These are phyloP conservation scores for Trichosurus vulpecula DNA, from an alignment of 2,797 vertebrate species.

Conservation along the genomic window DNA sequence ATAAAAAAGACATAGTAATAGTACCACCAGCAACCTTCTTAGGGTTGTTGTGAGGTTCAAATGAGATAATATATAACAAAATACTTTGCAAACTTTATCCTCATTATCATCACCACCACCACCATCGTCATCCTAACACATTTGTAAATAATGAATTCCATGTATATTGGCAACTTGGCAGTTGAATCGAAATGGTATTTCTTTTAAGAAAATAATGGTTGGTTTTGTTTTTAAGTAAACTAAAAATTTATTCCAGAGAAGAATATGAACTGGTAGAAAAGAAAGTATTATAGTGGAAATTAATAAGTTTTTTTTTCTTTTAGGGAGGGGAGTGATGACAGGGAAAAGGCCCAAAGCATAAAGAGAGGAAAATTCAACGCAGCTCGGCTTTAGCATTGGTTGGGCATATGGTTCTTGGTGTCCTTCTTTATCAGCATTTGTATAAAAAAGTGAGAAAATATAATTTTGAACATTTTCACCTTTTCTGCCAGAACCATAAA, in stretches of 20 bases:
- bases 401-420: slow-evolving; percentile 47
- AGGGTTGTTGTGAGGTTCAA: not conserved
- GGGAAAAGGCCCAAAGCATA: not conserved
- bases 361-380: not conserved
- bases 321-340: not conserved
- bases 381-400: slow-evolving; percentile 21
- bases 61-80: not conserved
- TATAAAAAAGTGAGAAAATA: slow-evolving; percentile 46
- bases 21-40: not conserved
- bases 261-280: slow-evolving; percentile 3
- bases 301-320: slow-evolving; percentile 7
- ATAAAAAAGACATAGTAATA: not conserved
- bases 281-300: not conserved
- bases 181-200: not conserved
- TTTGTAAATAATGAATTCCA: slow-evolving; percentile 34
- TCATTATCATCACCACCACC: not conserved
- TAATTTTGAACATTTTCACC: slow-evolving; percentile 37
- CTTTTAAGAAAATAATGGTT: not conserved
- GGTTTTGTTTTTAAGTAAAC: slow-evolving; percentile 36
- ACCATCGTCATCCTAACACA: not conserved
- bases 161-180: not conserved
- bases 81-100: not conserved
- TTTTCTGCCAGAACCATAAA: slow-evolving; percentile 30
- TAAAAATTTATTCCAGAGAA: slow-evolving; percentile 10
- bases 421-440: slow-evolving; percentile 21